Percentiles rank a stretch among this genome's conserved stretches.
Evolutionary conservation across 2,797 vertebrate species (phyloP).

Genomic region (Sparus aurata): DNA sequence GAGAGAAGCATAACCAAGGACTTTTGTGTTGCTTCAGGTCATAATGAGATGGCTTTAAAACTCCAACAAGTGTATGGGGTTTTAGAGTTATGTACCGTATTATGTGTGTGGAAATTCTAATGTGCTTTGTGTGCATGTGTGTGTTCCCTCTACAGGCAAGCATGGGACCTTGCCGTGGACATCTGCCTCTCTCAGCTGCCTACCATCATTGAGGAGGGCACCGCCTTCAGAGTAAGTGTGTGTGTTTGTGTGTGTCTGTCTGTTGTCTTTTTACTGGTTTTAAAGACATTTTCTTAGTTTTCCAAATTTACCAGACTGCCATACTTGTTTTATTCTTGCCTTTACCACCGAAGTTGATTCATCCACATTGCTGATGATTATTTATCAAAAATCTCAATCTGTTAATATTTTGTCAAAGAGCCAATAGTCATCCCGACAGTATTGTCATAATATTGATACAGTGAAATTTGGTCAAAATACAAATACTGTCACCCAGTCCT

Average conservation of each 20-base stretch:
- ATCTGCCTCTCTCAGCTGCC: slow-evolving; percentile 98
- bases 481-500: too few species aligned
- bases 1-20: background rate
- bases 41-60: background rate
- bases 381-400: too few species aligned
- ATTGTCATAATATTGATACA: too few species aligned
- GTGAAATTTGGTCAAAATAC: too few species aligned
- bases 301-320: too few species aligned
- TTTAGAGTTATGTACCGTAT: background rate
- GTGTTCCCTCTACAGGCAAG: slow-evolving; percentile 89
- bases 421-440: too few species aligned
- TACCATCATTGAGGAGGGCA: slow-evolving; percentile 98
- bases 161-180: slow-evolving; percentile 98
- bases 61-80: background rate
- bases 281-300: too few species aligned
- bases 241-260: slow-evolving; percentile 4
- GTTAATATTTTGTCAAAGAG: too few species aligned
- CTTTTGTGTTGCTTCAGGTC: background rate
- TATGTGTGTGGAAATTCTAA: slow-evolving; percentile 1
- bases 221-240: slow-evolving; percentile 94
- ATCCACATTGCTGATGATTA: too few species aligned
- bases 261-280: too few species aligned
- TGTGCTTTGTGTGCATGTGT: background rate
- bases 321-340: too few species aligned
- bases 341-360: too few species aligned